A percentile compares a stretch with the other conserved stretches of the same genome.
phyloP scores from a whole-genome alignment of 2,113 vertebrate species.

The Anser brachyrhynchus region DNA sequence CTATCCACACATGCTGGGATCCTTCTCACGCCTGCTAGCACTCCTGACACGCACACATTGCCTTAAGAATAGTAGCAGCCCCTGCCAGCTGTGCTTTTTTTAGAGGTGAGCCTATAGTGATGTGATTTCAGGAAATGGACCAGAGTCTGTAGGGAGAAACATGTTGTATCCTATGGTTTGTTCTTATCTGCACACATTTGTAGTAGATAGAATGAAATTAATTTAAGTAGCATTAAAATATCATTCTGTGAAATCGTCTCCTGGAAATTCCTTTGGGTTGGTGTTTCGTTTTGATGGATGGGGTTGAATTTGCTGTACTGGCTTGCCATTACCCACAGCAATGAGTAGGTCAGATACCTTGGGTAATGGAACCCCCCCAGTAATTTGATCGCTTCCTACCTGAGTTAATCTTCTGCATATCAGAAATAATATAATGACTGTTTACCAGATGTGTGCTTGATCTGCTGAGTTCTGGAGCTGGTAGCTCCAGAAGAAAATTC shows the following conservation, averaged over 20 bases:
- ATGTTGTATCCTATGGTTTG: neutral
- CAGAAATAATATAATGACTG: neutral
- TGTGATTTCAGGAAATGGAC: neutral
- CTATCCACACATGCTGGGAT: neutral
- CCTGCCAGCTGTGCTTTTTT: neutral
- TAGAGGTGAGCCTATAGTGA: neutral
- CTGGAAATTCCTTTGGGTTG: neutral
- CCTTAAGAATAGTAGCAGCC: neutral
- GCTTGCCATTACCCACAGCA: neutral
- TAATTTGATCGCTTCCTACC: neutral
- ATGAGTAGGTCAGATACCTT: neutral
- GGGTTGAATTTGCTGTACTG: neutral
- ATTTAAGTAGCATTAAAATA: neutral
- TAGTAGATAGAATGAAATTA: neutral
- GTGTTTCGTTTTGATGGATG: neutral
- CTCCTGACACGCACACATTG: neutral
- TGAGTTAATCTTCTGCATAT: neutral
- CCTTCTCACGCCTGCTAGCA: neutral
- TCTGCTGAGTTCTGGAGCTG: neutral
- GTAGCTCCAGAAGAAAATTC: neutral
- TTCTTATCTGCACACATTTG: neutral
- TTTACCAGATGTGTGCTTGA: neutral
- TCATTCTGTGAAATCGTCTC: neutral
- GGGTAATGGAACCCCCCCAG: neutral
- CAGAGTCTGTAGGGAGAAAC: neutral